Evolutionary conservation across 2,797 vertebrate genomes (phyloP).

Genomic region (Poeciliopsis gracilis): DNA sequence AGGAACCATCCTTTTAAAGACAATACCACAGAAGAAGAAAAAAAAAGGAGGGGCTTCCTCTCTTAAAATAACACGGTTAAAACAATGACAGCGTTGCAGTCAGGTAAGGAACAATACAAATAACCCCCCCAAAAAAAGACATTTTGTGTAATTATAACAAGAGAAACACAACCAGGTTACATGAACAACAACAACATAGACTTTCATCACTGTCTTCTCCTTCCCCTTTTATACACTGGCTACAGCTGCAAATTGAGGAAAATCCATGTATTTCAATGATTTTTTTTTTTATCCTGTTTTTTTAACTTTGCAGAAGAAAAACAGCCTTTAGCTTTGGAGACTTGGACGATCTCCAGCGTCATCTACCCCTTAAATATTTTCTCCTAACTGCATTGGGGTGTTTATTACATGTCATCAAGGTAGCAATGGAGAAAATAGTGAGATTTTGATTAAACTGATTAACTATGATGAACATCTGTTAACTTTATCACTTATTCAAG

Average conservation of each 20-base stretch:
- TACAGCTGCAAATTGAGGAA: not conserved
- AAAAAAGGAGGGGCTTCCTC: no score
- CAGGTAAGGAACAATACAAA: no score
- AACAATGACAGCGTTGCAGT: no score
- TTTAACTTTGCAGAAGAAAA: not conserved
- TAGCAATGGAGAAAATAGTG: not conserved
- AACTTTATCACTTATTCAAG: not conserved
- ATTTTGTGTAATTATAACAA: no score
- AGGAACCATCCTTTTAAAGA: no score
- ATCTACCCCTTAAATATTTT: not conserved
- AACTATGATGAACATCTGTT: not conserved
- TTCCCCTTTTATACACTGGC: not conserved
- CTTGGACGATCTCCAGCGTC: rapidly evolving
- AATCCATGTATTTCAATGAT: not conserved
- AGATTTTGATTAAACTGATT: not conserved
- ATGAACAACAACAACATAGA: not conserved
- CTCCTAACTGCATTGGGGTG: not conserved
- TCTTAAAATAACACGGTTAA: no score
- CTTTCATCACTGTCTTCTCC: not conserved
- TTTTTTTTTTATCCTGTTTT: not conserved
- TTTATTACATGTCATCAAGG: not conserved
- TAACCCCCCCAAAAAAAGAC: no score
- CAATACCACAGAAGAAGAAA: no score
- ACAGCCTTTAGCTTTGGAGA: not conserved
- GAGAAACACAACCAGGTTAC: no score